Conservation (phyloP, 2,888 invertebrate genomes). For the Apamea monoglypha region DNA sequence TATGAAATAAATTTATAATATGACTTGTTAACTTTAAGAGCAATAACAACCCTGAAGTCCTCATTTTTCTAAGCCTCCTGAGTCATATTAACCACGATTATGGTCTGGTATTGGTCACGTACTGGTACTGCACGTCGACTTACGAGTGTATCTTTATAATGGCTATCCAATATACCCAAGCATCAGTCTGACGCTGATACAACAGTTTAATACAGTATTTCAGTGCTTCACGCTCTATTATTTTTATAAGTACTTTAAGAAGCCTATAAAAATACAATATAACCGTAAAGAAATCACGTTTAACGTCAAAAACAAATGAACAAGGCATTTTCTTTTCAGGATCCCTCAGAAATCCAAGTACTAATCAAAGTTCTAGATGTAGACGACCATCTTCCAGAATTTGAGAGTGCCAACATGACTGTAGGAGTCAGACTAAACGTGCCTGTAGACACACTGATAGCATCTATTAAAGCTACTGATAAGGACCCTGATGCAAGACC, state of each 20-base stretch:
- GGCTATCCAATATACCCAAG: neutral
- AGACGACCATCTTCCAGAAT: slow-evolving; percentile 94
- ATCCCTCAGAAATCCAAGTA: slow-evolving; percentile 92
- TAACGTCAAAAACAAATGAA: neutral
- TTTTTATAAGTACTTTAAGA: neutral
- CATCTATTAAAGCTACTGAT: slow-evolving; percentile 92
- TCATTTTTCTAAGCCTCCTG: neutral
- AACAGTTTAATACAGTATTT: too few relatives aligned
- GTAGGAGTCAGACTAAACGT: slow-evolving; percentile 94
- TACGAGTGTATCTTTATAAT: neutral
- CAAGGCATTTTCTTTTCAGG: slow-evolving; percentile 82
- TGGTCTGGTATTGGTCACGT: neutral
- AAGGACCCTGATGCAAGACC: slow-evolving; percentile 92
- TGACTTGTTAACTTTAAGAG: too few relatives aligned
- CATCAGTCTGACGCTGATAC: neutral
- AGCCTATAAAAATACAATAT: neutral
- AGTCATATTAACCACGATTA: neutral
- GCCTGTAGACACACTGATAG: slow-evolving; percentile 93
- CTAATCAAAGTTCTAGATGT: slow-evolving; percentile 92
- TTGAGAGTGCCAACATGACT: slow-evolving; percentile 91
- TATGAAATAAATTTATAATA: too few relatives aligned
- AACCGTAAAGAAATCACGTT: neutral
- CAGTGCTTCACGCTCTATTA: neutral
- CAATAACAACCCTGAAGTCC: too few relatives aligned
- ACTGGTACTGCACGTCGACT: neutral